Evolutionary conservation across 2,888 invertebrate genomes (phyloP), one percentile per base, ranked within the genome.

Genomic region (Ganaspis brasiliensis): DNA sequence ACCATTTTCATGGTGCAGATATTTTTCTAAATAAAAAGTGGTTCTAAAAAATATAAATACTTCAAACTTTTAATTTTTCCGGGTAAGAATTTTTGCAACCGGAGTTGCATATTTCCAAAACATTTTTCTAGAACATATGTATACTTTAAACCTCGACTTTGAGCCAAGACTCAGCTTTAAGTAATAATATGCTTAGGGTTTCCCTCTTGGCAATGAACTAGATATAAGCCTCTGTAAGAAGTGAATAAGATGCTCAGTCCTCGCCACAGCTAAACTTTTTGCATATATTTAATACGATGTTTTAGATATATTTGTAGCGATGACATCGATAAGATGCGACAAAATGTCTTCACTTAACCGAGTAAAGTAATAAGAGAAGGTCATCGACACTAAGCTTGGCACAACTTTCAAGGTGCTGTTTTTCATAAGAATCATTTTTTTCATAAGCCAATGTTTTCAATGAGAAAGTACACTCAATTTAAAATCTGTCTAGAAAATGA

Each of bases 161-260:
- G 82, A 83, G 85, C 83, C 81, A 86, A 81, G 74, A 85, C 83
- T 80, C 78, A 86, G 87, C 84, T 87, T 85, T 88, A 84, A 84
- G 79, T 82, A 84, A 85, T 89, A 88, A 89, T 90, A 87, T 86
- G 87, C 87, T 91, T 91, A 89, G 87, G 91, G 91, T 90, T 91
- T 91, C 90, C 81, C 81, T 85, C 87, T 87, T 88, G 87, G 87
- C 87, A 88, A 88, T 88, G 87, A 88, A 88, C 87, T 87, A 88
- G 86, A 86, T 87, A 84, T 86, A 89, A 89, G 89, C 88, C 84
- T 87, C 84, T 84, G 87, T 87, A 86, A 88, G 87, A 84, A 85
- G 82, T 83, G 81, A 83, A 84, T 87, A 87, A 86, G 85, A 87
- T 84, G 83, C 82, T 81, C 82, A 82, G 80, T 59, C 81, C 80